Evolutionary conservation across 2,797 vertebrate species (phyloP).

Genomic region (Chelonia mydas): DNA sequence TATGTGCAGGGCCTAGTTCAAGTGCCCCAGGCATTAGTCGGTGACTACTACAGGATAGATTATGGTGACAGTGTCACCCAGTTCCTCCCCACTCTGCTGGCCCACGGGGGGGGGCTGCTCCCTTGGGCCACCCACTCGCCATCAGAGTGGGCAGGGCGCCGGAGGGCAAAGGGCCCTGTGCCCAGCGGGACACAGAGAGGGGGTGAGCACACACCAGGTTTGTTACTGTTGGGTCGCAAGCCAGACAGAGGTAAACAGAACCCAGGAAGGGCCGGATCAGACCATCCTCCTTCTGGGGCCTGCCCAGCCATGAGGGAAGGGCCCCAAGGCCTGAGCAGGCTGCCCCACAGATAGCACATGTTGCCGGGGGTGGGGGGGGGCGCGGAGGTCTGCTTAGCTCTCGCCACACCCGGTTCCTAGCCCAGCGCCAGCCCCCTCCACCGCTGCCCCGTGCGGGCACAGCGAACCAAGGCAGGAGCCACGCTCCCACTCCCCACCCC

Average conservation of each 20-base stretch:
- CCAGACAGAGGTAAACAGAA: neutral
- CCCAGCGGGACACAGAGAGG: neutral
- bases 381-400: neutral
- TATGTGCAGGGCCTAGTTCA: accelerated
- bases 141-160: neutral
- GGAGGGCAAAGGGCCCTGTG: neutral
- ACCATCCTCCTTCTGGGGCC: neutral
- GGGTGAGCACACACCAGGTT: neutral
- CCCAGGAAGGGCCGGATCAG: neutral
- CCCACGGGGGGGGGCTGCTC: too few species aligned
- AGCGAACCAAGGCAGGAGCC: neutral
- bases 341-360: neutral
- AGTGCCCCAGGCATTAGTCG: neutral
- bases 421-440: neutral
- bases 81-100: too few species aligned
- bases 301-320: neutral
- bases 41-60: neutral
- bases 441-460: neutral
- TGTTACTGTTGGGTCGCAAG: neutral
- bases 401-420: neutral
- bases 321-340: neutral
- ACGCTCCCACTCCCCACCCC: neutral
- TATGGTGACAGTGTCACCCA: neutral
- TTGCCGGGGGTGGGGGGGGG: too few species aligned
- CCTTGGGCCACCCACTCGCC: neutral